phyloP scores from a whole-genome alignment of 2,113 vertebrate species.

The Lamprotornis superbus region DNA sequence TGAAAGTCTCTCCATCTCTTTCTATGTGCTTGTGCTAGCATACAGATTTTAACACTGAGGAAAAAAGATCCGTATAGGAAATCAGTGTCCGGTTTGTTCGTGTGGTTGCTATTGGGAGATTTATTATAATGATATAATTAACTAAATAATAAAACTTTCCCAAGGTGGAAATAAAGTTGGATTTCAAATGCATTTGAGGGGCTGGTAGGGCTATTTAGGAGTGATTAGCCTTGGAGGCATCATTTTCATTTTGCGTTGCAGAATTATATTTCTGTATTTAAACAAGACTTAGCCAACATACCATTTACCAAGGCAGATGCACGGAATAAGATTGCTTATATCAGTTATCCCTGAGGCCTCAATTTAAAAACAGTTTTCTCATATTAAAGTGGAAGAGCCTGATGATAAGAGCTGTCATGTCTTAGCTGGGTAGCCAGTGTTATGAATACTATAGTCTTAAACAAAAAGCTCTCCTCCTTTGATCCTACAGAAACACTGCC shows the following conservation, averaged over 20 bases:
- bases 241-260: not conserved
- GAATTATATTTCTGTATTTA: constrained; percentile 48
- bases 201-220: not conserved
- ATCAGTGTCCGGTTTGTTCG: not conserved
- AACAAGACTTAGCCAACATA: constrained; percentile 9
- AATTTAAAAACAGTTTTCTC: constrained; percentile 53
- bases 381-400: constrained; percentile 29
- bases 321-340: constrained; percentile 33
- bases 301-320: constrained; percentile 25
- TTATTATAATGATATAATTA: constrained; percentile 25
- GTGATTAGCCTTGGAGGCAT: constrained; percentile 23
- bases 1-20: not conserved
- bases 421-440: not conserved
- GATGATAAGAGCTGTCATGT: constrained; percentile 25
- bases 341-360: constrained; percentile 39
- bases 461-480: constrained; percentile 17
- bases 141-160: constrained; percentile 31
- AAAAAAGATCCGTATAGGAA: not conserved
- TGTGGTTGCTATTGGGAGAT: not conserved
- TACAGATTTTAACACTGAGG: not conserved
- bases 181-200: constrained; percentile 1
- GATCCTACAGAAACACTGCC: not conserved
- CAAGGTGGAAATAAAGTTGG: constrained; percentile 14
- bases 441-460: constrained; percentile 25
- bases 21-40: not conserved